Evolutionary conservation across 2,888 invertebrate species (phyloP), one percentile per base, ranked within the genome.

Genomic region (Liodrosophila aerea): DNA sequence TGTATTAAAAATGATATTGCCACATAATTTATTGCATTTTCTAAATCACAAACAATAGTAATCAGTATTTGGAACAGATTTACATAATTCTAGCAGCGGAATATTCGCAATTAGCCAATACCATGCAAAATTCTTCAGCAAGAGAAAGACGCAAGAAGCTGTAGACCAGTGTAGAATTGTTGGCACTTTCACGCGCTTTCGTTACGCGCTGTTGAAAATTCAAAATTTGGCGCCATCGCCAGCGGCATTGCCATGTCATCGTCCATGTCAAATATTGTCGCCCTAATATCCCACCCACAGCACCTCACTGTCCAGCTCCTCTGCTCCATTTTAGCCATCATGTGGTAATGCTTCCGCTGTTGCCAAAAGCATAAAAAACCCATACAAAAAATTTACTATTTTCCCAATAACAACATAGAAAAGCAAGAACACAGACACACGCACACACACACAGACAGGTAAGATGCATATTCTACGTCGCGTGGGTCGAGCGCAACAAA

Each of bases 181-280:
- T 82, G 80, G 68, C 80, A 64, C 61, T 82, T 82, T 66, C 70
- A 70, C 72, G 84, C 74, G 84, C 41, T 67, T 70, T 45, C 60
- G 56, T 37, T 49, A 39, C 54, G 81, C 81, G 51, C 60, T 65
- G 63, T 47, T 83, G 81, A 40, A 58, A 69, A 50, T 64, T 46
- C 31, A 57, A 60, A 83, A 80, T 76, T 80, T 80, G 76, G 69
- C 76, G 76, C 83, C 83, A 76, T 61, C 73, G 76, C 80, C 83
- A 76, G 61, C 46, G 76, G 64, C 64, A 54, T 60, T 12, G 58
- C 69, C 71, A 69, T 50, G 61, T 83, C 76, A 63, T 57, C 59
- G 54, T 64, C 61, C 59, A 64, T 64, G 74, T 76, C 77, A 59
- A 40, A 57, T 47, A 29, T 53, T 59, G 60, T 66, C 57, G 73